Base-by-base conservation (phyloP, 2,113 vertebrate species). In the Sarotherodon lohbergeri region DNA sequence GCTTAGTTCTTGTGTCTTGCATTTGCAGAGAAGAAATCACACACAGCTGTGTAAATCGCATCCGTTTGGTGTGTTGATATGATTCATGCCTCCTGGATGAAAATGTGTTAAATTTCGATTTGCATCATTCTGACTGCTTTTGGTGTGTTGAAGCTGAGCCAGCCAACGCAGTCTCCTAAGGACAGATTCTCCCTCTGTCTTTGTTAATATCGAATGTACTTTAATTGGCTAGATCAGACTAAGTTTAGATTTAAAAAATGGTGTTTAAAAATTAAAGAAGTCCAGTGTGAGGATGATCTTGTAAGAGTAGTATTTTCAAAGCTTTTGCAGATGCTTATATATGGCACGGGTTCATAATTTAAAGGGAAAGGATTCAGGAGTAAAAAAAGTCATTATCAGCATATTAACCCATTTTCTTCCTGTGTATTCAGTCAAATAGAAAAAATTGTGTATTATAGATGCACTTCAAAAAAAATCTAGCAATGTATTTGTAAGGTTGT, bases 1-100 rank as follows among this genome's bases (percentile, higher is more conserved):
- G 57, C 78, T 92, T 92, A 89, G 86, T 90, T 88, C 88, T 88
- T 41, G 73, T 78, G 22, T 54, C 80, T 90, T 81, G 66, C 87
- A 46, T 83, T 63, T 71, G 89, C 52, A 24, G 39, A 52, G 80
- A 19, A 36, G 55, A 68, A 87, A 88, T 86, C 50, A 66, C 71
- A 56, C 39, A 61, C 88, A 89, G 91, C 87, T 90, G 87, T 48
- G 22, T 24, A 48, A 86, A 86, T 89, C 36, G 79, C 82, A 86
- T 90, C 22, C 61, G 82, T 86, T 85, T 84, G 63, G 84, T 84
- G 86, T 71, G 39, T 89, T 81, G 43, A 85, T 52, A 29, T 89
- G 82, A 91, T 82, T 87, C 16, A 89, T 86, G 56, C 57, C 63
- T 86, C 41, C 59, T 48, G 36, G 56, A 85, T 73, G 13, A 43